Conservation (phyloP, 2,888 invertebrate genomes). For the Netelia virgata region DNA sequence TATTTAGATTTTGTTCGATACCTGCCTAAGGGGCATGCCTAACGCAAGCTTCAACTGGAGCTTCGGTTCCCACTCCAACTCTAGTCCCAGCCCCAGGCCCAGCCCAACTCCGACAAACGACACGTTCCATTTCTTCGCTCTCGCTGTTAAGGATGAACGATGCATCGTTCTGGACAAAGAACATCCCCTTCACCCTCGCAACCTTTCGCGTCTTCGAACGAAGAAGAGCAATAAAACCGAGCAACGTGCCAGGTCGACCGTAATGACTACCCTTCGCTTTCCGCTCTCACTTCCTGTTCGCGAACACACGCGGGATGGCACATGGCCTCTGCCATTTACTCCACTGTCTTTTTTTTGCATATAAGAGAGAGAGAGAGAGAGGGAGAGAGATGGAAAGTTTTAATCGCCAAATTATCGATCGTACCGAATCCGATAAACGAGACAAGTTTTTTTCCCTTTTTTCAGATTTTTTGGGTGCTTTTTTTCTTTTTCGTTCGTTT, state of each 20-base stretch:
- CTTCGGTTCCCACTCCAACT: too few relatives aligned
- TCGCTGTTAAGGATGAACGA: slow-evolving; percentile 3
- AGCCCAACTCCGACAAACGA: too few relatives aligned
- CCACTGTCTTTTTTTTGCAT: background rate
- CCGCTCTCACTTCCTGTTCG: slow-evolving; percentile 17
- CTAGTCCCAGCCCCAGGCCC: too few relatives aligned
- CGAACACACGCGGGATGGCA: background rate
- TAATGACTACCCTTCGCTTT: slow-evolving; percentile 31
- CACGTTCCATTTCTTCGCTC: slow-evolving; percentile 13
- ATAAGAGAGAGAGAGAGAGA: background rate
- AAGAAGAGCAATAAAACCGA: slow-evolving; percentile 32
- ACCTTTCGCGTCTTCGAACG: background rate
- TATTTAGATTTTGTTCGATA: slow-evolving; percentile 10
- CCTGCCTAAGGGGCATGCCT: background rate
- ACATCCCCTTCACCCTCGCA: background rate
- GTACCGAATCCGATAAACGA: background rate
- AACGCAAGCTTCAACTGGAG: too few relatives aligned
- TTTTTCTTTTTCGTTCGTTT: too few relatives aligned
- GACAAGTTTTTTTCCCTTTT: too few relatives aligned
- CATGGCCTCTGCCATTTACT: background rate
- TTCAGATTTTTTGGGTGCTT: too few relatives aligned
- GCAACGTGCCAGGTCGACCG: slow-evolving; percentile 22
- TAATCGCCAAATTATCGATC: background rate
- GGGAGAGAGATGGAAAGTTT: background rate
- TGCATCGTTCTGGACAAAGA: slow-evolving; percentile 22